Percentiles rank a stretch among this genome's conserved stretches.
phyloP scores from a whole-genome alignment of 2,888 invertebrate species.

The Andrena trimmerana region DNA sequence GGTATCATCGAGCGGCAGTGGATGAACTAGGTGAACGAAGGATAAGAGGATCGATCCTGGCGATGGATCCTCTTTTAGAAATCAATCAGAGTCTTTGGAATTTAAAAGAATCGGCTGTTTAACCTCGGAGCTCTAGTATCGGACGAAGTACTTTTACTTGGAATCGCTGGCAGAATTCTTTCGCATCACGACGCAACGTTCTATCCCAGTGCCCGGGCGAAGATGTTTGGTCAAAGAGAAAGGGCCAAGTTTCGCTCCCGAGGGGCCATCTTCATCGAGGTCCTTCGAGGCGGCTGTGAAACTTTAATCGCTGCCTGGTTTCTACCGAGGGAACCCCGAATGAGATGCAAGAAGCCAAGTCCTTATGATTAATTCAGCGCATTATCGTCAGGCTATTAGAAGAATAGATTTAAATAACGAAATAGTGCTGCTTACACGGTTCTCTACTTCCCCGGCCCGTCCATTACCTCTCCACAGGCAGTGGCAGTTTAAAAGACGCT shows the following conservation, averaged over 20 bases:
- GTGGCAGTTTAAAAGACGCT: conserved; percentile 49
- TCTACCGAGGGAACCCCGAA: conserved; percentile 48
- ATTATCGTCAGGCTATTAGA: conserved; percentile 68
- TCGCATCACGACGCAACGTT: not conserved
- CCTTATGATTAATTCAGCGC: conserved; percentile 75
- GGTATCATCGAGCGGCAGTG: not conserved
- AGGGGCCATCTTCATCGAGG: conserved; percentile 12
- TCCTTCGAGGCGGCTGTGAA: conserved; percentile 37
- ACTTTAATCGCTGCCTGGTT: conserved; percentile 68
- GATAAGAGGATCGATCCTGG: not conserved
- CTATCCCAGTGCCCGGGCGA: not conserved
- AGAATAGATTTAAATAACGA: conserved; percentile 74
- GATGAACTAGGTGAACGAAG: not conserved
- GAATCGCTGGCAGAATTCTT: not conserved
- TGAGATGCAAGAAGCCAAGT: conserved; percentile 55
- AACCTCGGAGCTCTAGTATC: not conserved
- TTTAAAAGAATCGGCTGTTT: too few relatives aligned
- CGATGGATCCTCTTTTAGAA: not conserved
- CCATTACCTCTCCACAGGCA: not conserved
- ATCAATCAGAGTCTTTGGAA: too few relatives aligned
- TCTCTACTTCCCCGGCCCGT: conserved; percentile 56
- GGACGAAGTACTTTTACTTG: not conserved
- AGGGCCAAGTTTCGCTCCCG: not conserved
- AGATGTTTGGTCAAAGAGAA: not conserved
- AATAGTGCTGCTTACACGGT: conserved; percentile 72